Conservation (phyloP, 2,797 vertebrate genomes). For the Peromyscus eremicus region DNA sequence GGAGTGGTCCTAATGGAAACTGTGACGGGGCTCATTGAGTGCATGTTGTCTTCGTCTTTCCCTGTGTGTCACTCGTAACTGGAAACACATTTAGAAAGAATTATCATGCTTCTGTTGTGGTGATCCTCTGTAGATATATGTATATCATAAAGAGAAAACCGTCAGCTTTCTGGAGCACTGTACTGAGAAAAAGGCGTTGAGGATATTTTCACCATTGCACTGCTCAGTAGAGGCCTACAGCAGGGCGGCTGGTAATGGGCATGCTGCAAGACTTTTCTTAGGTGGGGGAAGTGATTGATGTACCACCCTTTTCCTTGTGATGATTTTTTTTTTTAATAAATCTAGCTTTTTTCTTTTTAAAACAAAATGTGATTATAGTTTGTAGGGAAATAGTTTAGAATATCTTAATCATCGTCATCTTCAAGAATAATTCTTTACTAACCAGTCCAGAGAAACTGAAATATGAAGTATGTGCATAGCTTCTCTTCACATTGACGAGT, state of each 20-base stretch:
- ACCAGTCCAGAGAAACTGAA: conserved; percentile 38
- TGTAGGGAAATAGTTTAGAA: background rate
- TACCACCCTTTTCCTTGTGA: background rate
- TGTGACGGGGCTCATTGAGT: background rate
- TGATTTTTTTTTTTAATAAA: background rate
- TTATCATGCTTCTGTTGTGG: conserved; percentile 32
- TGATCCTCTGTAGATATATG: conserved; percentile 2
- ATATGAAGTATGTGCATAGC: conserved; percentile 21
- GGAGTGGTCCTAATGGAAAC: background rate
- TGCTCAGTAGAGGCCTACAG: background rate
- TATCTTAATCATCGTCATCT: conserved; percentile 18
- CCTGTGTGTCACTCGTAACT: background rate
- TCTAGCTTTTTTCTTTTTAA: background rate
- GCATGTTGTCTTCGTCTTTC: background rate
- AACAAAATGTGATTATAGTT: conserved; percentile 41
- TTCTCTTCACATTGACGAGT: conserved; percentile 15
- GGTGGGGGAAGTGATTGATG: background rate
- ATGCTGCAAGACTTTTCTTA: background rate
- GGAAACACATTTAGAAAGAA: conserved; percentile 32
- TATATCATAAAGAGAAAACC: background rate
- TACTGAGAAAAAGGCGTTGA: conserved; percentile 41
- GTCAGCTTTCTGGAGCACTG: background rate
- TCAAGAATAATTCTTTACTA: conserved; percentile 8
- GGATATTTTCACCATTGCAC: background rate
- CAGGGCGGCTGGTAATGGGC: background rate